These are phyloP conservation scores for Drymodes brunneopygia DNA, from an alignment of 2,113 vertebrate genomes.

Conservation along the genomic window DNA sequence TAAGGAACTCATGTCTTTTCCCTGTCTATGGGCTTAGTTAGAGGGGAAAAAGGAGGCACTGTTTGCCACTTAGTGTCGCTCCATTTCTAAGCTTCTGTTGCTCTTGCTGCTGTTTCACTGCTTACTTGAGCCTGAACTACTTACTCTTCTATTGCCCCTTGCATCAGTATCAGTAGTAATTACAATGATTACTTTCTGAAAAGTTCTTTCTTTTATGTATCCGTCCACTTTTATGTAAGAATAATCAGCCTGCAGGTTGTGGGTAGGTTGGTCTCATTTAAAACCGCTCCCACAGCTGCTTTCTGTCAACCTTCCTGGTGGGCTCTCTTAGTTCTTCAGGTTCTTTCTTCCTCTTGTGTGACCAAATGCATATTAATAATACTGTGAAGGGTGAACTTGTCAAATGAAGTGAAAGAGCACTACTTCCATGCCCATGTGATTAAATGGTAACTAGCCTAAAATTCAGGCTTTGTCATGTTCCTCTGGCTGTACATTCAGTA, in stretches of 20 bases:
- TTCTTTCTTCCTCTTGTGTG: background rate
- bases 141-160: background rate
- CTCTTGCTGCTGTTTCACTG: conserved; percentile 3
- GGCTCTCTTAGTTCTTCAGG: background rate
- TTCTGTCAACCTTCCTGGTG: background rate
- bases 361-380: background rate
- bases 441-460: background rate
- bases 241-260: background rate
- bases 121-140: background rate
- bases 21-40: background rate
- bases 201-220: background rate
- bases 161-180: background rate
- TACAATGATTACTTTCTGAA: background rate
- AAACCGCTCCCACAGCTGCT: background rate
- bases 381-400: background rate
- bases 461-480: background rate
- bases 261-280: background rate
- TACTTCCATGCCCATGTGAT: background rate
- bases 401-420: background rate
- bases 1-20: background rate
- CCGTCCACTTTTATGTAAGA: background rate
- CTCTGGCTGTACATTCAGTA: background rate
- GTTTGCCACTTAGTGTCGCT: background rate
- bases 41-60: background rate
- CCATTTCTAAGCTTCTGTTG: background rate